Percentiles rank a stretch among this genome's conserved stretches.
Conservation (phyloP, 2,888 invertebrate genomes). For the Pantelozetes paolii region DNA sequence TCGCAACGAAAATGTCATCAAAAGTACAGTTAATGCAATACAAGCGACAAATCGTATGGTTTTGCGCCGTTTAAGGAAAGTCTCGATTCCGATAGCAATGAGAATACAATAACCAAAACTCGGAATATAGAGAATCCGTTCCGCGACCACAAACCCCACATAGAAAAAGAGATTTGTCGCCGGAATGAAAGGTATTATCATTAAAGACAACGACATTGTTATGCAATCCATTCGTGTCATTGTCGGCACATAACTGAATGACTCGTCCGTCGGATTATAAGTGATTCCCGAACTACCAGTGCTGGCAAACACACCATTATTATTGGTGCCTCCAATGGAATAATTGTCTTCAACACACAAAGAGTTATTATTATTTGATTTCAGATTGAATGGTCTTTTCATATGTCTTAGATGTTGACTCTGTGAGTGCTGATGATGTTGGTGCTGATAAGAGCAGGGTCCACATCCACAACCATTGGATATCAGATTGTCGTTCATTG, state of each 20-base stretch:
- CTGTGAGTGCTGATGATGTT: conserved; percentile 44
- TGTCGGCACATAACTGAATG: background rate
- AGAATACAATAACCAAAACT: conserved; percentile 91
- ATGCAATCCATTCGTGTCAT: conserved; percentile 59
- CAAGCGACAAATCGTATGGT: conserved; percentile 21
- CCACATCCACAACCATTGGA: conserved; percentile 32
- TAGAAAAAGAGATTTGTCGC: conserved; percentile 95
- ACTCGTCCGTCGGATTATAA: background rate
- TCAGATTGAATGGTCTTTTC: conserved; percentile 30
- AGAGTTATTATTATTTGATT: conserved; percentile 31
- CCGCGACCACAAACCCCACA: conserved; percentile 96
- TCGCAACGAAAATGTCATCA: conserved; percentile 54
- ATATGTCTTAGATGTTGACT: conserved; percentile 27
- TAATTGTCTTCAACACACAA: conserved; percentile 19
- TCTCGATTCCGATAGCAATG: conserved; percentile 66
- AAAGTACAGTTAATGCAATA: background rate
- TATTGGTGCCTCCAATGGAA: background rate
- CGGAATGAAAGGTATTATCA: conserved; percentile 87
- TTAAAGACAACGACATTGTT: conserved; percentile 59
- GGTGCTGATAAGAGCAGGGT: conserved; percentile 43
- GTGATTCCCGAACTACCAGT: background rate
- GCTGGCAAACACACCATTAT: background rate
- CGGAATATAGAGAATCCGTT: conserved; percentile 89
- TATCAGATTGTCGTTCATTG: background rate
- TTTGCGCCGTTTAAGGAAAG: conserved; percentile 28